Evolutionary conservation across 1,140 invertebrate genomes (phyloP).

Genomic region (Rhagoletis pomonella): DNA sequence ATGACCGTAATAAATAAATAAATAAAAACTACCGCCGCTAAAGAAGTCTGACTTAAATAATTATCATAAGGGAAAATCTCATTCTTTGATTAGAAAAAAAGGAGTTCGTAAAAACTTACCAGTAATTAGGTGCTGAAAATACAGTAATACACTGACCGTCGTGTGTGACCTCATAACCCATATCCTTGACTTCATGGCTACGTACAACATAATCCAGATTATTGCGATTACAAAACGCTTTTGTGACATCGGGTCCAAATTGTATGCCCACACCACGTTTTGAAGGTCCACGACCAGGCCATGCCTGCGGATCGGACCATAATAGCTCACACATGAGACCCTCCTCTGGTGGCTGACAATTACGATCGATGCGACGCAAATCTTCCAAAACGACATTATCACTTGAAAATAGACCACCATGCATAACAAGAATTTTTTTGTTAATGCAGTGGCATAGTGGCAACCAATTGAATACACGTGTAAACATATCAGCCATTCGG

Average conservation of each 20-base stretch:
- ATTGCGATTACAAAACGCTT: conserved; percentile 89
- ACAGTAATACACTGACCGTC: conserved; percentile 96
- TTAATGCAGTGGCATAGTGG: conserved; percentile 98
- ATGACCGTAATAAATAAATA: too few relatives aligned
- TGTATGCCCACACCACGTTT: conserved; percentile 98
- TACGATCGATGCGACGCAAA: conserved; percentile 90
- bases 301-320: conserved; percentile 98
- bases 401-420: conserved; percentile 93
- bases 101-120: conserved; percentile 77
- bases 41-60: too few relatives aligned
- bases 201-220: conserved; percentile 94
- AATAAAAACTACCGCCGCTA: too few relatives aligned
- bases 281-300: conserved; percentile 89
- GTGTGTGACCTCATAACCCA: conserved; percentile 96
- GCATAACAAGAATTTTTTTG: conserved; percentile 93
- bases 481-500: conserved; percentile 97
- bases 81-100: too few relatives aligned
- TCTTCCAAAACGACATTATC: conserved; percentile 95
- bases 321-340: conserved; percentile 97
- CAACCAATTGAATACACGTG: conserved; percentile 98
- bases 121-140: conserved; percentile 99
- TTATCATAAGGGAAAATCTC: too few relatives aligned
- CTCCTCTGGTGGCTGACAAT: conserved; percentile 97
- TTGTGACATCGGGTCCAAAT: conserved; percentile 98
- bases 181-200: conserved; percentile 98